These are phyloP conservation scores for Tenthredo distinguenda DNA, from an alignment of 2,888 invertebrate species.

Conservation along the genomic window DNA sequence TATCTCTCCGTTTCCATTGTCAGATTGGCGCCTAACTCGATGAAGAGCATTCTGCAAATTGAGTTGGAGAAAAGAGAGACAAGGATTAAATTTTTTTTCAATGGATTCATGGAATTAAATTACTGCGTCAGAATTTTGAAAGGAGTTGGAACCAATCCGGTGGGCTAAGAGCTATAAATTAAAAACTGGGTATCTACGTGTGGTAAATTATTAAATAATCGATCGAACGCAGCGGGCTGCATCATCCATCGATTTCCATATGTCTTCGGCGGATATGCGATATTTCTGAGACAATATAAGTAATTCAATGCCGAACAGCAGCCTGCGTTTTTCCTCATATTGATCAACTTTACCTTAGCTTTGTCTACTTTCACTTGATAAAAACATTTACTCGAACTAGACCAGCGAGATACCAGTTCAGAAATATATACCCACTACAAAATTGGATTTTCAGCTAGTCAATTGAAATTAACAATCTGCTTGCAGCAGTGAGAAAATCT, in stretches of 20 bases:
- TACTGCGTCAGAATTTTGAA: not conserved
- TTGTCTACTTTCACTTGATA: not conserved
- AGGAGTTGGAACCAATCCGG: not conserved
- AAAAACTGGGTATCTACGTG: not conserved
- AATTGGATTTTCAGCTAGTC: too few relatives aligned
- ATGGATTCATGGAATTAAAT: not conserved
- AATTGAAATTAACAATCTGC: not conserved
- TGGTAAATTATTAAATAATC: not conserved
- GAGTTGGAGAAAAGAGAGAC: not conserved
- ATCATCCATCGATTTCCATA: not conserved
- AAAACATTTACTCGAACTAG: not conserved
- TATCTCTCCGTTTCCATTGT: constrained; percentile 57
- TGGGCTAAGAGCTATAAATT: not conserved
- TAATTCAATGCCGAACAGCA: not conserved
- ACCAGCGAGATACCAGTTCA: not conserved
- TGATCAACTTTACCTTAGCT: not conserved
- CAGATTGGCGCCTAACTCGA: constrained; percentile 62
- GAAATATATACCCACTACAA: not conserved
- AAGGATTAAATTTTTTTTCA: not conserved
- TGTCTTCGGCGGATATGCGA: not conserved
- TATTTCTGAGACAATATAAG: not conserved
- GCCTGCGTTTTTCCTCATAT: not conserved
- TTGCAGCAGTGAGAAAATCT: not conserved
- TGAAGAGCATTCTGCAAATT: constrained; percentile 59
- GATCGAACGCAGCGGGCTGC: not conserved